Conservation (phyloP, 2,888 invertebrate genomes). For the Mythimna lalbum region DNA sequence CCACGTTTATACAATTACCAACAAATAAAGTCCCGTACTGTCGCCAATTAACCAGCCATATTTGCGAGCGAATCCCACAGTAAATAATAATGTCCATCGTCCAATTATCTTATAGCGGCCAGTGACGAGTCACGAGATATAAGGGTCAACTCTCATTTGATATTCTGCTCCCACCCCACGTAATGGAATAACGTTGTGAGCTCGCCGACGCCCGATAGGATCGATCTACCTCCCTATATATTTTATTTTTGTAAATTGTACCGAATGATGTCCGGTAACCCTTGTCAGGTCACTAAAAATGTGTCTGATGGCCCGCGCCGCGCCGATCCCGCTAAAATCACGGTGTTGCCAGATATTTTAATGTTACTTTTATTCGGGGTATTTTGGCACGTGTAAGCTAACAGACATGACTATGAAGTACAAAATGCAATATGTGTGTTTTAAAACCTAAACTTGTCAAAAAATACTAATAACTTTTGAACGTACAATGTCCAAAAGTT, state of each 20-base stretch:
- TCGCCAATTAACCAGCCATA: conserved; percentile 62
- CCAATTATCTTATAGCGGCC: conserved; percentile 70
- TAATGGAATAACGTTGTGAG: conserved; percentile 89
- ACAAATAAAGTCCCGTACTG: conserved; percentile 37
- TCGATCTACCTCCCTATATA: conserved; percentile 81
- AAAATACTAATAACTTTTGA: too few relatives aligned
- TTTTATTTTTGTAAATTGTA: conserved; percentile 88
- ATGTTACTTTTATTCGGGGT: conserved; percentile 52
- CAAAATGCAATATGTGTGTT: background rate
- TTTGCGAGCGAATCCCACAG: conserved; percentile 54
- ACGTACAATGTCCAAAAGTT: too few relatives aligned
- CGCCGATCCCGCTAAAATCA: conserved; percentile 64
- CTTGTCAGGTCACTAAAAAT: conserved; percentile 82
- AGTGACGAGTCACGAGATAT: conserved; percentile 75
- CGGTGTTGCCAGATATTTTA: conserved; percentile 63
- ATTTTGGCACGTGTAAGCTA: conserved; percentile 21
- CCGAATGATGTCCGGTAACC: conserved; percentile 83
- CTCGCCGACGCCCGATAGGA: conserved; percentile 75
- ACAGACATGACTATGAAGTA: background rate
- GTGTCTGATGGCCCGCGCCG: conserved; percentile 67
- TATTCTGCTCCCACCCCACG: conserved; percentile 81
- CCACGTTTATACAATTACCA: conserved; percentile 36
- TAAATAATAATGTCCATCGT: conserved; percentile 67
- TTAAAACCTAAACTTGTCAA: background rate
- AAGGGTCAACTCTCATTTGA: conserved; percentile 85